These are phyloP conservation scores for Semicossyphus pulcher DNA, from an alignment of 2,113 vertebrate genomes.

Conservation along the genomic window DNA sequence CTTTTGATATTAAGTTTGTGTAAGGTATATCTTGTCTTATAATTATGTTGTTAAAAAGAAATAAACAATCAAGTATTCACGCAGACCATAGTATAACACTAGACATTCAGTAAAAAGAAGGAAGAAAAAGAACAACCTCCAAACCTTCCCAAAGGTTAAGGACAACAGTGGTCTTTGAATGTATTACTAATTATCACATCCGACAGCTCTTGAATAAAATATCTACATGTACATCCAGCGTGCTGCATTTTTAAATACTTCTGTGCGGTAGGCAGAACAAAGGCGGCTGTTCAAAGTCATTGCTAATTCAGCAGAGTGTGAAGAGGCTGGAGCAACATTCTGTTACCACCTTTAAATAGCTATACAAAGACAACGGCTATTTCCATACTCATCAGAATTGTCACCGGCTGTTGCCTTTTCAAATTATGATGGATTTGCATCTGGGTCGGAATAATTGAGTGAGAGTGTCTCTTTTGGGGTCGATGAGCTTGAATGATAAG, in stretches of 20 bases:
- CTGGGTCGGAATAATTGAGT: conserved; percentile 39
- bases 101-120: neutral
- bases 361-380: conserved; percentile 28
- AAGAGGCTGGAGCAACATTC: conserved; percentile 53
- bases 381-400: conserved; percentile 52
- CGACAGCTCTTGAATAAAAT: conserved; percentile 14
- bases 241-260: conserved; percentile 31
- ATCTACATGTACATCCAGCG: conserved; percentile 11
- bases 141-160: neutral
- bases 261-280: conserved; percentile 31
- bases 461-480: conserved; percentile 42
- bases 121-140: neutral
- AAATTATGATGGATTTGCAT: conserved; percentile 69
- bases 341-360: conserved; percentile 56
- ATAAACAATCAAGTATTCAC: too few species aligned
- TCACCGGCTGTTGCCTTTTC: conserved; percentile 42
- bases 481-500: conserved; percentile 42
- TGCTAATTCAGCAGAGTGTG: conserved; percentile 51
- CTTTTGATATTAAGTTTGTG: too few species aligned
- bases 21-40: too few species aligned
- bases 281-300: conserved; percentile 36
- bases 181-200: neutral
- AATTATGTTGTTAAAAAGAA: too few species aligned
- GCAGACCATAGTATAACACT: too few species aligned
- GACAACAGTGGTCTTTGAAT: neutral